These are phyloP conservation scores for Dicrostonyx torquatus DNA, from an alignment of 2,797 vertebrate species.

Conservation along the genomic window DNA sequence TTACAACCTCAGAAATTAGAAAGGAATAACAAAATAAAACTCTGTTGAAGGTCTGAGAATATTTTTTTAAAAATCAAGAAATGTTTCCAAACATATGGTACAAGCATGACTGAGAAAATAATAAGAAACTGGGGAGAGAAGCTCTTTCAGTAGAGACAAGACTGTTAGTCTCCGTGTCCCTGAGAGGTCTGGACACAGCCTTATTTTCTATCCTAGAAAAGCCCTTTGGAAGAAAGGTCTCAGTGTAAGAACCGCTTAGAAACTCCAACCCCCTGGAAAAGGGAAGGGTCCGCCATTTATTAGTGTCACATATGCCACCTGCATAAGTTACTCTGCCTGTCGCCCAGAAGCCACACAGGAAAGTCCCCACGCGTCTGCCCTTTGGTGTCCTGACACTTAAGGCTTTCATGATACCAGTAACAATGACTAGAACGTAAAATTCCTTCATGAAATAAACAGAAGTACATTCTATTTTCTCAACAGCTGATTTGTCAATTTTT, in stretches of 20 bases:
- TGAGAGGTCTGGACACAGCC: conserved; percentile 76
- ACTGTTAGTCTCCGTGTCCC: conserved; percentile 21
- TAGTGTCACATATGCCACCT: conserved; percentile 84
- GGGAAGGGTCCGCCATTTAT: conserved; percentile 83
- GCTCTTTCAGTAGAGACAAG: conserved; percentile 66
- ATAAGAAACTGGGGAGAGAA: conserved; percentile 49
- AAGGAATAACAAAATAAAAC: background rate
- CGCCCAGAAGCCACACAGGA: conserved; percentile 83
- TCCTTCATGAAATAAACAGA: background rate
- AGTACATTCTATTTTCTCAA: conserved; percentile 61
- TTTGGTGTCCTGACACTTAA: conserved; percentile 68
- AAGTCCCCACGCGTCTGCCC: conserved; percentile 82
- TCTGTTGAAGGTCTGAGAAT: background rate
- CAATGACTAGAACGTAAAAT: conserved; percentile 60
- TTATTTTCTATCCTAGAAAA: conserved; percentile 81
- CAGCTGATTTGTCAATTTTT: conserved; percentile 70
- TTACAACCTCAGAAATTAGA: background rate
- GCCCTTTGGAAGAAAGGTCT: conserved; percentile 80
- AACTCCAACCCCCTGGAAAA: conserved; percentile 81
- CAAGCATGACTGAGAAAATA: conserved; percentile 47
- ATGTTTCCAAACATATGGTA: conserved; percentile 43
- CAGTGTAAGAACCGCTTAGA: conserved; percentile 80
- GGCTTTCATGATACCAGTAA: conserved; percentile 55
- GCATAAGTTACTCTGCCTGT: conserved; percentile 83
- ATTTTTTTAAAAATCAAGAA: conserved; percentile 64